These are phyloP conservation scores for Diogma glabrata DNA, from an alignment of 2,888 invertebrate species.

Conservation along the genomic window DNA sequence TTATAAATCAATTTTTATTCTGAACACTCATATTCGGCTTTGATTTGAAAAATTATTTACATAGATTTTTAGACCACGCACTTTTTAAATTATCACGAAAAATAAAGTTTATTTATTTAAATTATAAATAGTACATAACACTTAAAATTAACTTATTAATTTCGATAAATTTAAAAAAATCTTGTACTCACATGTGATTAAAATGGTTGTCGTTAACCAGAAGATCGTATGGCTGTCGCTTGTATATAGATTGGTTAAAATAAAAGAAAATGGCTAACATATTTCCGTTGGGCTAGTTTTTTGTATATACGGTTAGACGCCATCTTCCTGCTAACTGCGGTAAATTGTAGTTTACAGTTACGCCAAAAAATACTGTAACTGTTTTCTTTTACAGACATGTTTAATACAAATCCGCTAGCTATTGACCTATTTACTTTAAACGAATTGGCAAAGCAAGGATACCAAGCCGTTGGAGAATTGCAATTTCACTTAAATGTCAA, in stretches of 20 bases:
- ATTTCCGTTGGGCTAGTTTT: slow-evolving; percentile 3
- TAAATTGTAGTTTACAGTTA: neutral
- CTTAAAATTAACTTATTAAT: too few species aligned
- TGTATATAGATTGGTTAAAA: slow-evolving; percentile 10
- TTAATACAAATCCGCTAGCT: neutral
- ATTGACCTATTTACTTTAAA: too few species aligned
- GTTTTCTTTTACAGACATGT: neutral
- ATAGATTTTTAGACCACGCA: too few species aligned
- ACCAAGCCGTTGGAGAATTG: too few species aligned
- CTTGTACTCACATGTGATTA: slow-evolving; percentile 77
- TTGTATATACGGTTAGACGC: neutral
- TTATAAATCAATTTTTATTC: too few species aligned
- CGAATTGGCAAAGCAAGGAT: too few species aligned
- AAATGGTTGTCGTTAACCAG: slow-evolving; percentile 78
- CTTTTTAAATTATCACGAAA: too few species aligned
- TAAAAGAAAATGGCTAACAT: neutral
- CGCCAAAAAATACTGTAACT: neutral
- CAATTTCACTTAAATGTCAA: too few species aligned
- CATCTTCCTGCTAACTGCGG: neutral
- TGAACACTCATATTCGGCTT: too few species aligned
- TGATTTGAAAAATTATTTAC: too few species aligned
- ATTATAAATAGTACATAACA: too few species aligned
- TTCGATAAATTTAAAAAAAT: slow-evolving; percentile 5
- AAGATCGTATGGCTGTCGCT: slow-evolving; percentile 39
- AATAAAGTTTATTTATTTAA: too few species aligned